Base-by-base conservation (phyloP, 1,140 invertebrate species). In the Drosophila malerkotliana region DNA sequence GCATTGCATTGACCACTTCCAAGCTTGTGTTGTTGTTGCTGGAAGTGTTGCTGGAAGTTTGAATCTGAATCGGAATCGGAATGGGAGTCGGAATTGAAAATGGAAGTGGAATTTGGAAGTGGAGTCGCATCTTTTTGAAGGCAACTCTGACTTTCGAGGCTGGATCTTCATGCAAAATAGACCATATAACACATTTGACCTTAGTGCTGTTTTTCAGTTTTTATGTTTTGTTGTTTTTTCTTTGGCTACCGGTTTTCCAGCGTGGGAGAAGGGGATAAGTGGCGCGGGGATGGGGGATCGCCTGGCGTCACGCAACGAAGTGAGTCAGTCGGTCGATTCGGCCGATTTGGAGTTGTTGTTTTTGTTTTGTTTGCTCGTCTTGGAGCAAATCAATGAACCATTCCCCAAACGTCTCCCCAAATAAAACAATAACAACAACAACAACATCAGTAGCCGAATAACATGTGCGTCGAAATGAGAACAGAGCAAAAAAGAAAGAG, bases 161-260 rank as follows among this genome's bases (percentile, higher is more conserved):
- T 63, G 62, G 59, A 75, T 58, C 72, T 66, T 55, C 63, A 75
- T 75, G 54, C 72, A 71, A 79, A 57, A 76, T 66, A 64, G 59
- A 62, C 45, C 68, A 67, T 77, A 87, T 81, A 87, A 81, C 82
- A 71, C 60, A 69, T 87, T 87, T 87, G 82, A 87, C 82, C 82
- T 87, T 87, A 87, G 73, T 66, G 78, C 55, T 9, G 15, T 18
- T 45, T 45, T 84, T 41, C n/a, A 15, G 1, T n/a, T 41, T 14
- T n/a, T 2, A 2, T 18, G 5, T 18, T 44, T 44, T 10, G 14
- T 14, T n/a, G 2, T 15, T 44, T 44, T 44, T 4, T 60, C 51
- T 57, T 72, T 47, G 45, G 53, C 77, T 79, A 79, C 82, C 83
- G 82, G 82, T 85, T 85, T 87, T 78, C 82, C 63, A 72, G 66